Evolutionary conservation across 2,888 invertebrate species (phyloP).

Genomic region (Drosophila rubida): DNA sequence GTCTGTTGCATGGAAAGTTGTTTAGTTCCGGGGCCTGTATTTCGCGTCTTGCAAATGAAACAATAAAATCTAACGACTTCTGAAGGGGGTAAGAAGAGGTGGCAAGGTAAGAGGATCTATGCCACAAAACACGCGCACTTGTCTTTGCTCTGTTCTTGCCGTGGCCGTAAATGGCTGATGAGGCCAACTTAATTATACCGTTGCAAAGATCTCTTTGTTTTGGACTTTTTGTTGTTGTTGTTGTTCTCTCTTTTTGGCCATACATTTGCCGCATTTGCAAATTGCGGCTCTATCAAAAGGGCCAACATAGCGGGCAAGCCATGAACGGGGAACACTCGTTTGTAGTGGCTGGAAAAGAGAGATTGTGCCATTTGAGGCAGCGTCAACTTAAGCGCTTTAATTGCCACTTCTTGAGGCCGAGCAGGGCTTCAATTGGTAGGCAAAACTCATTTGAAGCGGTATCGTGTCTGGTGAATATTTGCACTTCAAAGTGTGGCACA

Average conservation of each 20-base stretch:
- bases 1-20: slow-evolving; percentile 33
- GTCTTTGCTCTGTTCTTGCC: slow-evolving; percentile 16
- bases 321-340: not conserved
- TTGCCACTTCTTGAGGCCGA: slow-evolving; percentile 44
- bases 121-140: slow-evolving; percentile 63
- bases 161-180: slow-evolving; percentile 74
- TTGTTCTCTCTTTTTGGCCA: slow-evolving; percentile 40
- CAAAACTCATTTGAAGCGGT: slow-evolving; percentile 30
- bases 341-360: slow-evolving; percentile 18
- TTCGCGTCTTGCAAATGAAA: slow-evolving; percentile 56
- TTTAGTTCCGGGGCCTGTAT: slow-evolving; percentile 37
- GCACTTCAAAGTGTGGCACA: slow-evolving; percentile 14
- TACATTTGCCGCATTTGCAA: slow-evolving; percentile 70
- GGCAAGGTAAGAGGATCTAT: slow-evolving; percentile 38
- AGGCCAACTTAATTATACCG: slow-evolving; percentile 77
- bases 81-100: not conserved
- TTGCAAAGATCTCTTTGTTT: slow-evolving; percentile 69
- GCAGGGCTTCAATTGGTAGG: slow-evolving; percentile 23
- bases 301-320: not conserved
- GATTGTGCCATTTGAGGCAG: slow-evolving; percentile 63
- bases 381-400: slow-evolving; percentile 64
- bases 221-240: slow-evolving; percentile 17
- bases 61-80: slow-evolving; percentile 40
- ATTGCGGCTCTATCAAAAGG: slow-evolving; percentile 73
- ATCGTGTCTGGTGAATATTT: slow-evolving; percentile 13